Conservation (phyloP, 2,113 vertebrate species). For the Labrus mixtus region DNA sequence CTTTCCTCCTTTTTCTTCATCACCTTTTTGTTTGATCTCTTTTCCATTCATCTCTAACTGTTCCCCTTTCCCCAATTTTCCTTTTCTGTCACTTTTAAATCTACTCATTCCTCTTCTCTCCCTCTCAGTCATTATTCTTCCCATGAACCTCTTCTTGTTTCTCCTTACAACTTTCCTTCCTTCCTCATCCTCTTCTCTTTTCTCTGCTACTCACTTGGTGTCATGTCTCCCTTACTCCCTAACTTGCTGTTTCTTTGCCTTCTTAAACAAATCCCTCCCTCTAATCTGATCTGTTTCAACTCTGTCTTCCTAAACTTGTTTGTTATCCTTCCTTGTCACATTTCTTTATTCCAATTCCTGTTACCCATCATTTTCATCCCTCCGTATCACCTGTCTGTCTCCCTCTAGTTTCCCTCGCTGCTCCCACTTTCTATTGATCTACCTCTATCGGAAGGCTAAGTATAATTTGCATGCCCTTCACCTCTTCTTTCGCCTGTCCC, state of each 20-base stretch:
- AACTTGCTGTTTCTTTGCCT: neutral
- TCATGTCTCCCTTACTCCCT: neutral
- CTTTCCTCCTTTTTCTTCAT: neutral
- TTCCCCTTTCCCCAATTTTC: neutral
- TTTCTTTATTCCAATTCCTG: neutral
- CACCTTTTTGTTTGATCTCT: neutral
- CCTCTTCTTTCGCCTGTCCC: conserved; percentile 1
- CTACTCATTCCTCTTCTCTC: too few species aligned
- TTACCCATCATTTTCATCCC: neutral
- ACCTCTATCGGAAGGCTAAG: neutral
- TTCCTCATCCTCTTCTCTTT: too few species aligned
- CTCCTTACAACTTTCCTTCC: neutral
- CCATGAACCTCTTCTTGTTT: neutral
- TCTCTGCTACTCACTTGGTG: neutral
- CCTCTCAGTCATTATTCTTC: neutral
- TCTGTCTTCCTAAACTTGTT: conserved; percentile 1
- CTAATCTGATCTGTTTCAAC: neutral
- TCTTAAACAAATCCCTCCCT: neutral
- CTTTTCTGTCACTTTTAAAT: neutral
- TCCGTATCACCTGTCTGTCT: neutral
- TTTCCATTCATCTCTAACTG: neutral
- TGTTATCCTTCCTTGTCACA: neutral
- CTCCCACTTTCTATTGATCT: neutral
- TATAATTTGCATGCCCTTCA: conserved; percentile 2
- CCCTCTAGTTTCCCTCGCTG: neutral